Evolutionary conservation across 2,888 invertebrate species (phyloP).

Genomic region (Sialis fuliginosa): DNA sequence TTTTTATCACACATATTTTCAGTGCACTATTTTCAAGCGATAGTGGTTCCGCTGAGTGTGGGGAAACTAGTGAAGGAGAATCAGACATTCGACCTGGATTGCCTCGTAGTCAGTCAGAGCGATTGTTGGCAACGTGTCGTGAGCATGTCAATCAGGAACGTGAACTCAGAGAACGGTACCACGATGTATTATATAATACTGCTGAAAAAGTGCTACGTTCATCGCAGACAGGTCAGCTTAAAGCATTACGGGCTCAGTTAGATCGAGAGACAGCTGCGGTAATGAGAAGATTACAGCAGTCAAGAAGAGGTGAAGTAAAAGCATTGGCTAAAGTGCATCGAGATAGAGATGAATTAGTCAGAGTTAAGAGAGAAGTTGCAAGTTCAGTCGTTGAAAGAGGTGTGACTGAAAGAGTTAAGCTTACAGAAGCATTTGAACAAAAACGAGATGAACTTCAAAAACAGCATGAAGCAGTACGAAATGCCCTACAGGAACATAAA

Average conservation of each 20-base stretch:
- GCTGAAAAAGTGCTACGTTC: slow-evolving; percentile 65
- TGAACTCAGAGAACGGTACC: slow-evolving; percentile 68
- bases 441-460: slow-evolving; percentile 57
- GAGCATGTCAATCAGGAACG: slow-evolving; percentile 54
- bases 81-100: slow-evolving; percentile 31
- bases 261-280: slow-evolving; percentile 56
- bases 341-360: slow-evolving; percentile 77
- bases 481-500: slow-evolving; percentile 47
- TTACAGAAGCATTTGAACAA: slow-evolving; percentile 59
- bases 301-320: slow-evolving; percentile 76
- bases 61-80: slow-evolving; percentile 24
- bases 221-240: slow-evolving; percentile 67
- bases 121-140: slow-evolving; percentile 39
- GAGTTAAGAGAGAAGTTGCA: slow-evolving; percentile 72
- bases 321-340: slow-evolving; percentile 70
- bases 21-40: slow-evolving; percentile 4
- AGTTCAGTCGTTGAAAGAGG: slow-evolving; percentile 72
- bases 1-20: not conserved
- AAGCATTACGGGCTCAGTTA: slow-evolving; percentile 48
- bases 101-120: slow-evolving; percentile 44
- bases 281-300: slow-evolving; percentile 64
- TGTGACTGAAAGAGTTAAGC: slow-evolving; percentile 70
- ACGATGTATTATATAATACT: slow-evolving; percentile 55
- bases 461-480: slow-evolving; percentile 60
- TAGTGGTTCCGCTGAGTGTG: slow-evolving; percentile 15